Evolutionary conservation across 2,113 vertebrate genomes (phyloP).

Genomic region (Periophthalmus modestus): DNA sequence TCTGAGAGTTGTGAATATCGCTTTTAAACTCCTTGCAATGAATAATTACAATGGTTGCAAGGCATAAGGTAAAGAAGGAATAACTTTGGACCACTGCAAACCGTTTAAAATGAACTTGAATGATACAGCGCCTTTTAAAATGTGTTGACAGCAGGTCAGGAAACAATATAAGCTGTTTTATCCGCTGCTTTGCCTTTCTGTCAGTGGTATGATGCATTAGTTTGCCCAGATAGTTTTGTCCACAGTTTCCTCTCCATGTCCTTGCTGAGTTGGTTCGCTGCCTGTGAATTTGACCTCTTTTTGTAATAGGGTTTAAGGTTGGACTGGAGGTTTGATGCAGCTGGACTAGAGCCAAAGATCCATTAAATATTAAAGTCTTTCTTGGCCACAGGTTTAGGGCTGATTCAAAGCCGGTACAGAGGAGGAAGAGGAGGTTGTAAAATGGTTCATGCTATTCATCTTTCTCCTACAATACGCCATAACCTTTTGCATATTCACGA

Average conservation of each 20-base stretch:
- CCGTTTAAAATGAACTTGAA: too few relatives aligned
- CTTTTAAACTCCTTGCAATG: too few relatives aligned
- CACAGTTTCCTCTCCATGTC: not conserved
- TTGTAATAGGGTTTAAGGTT: conserved; percentile 9
- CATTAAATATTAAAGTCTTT: conserved; percentile 46
- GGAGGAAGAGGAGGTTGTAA: not conserved
- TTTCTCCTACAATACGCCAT: not conserved
- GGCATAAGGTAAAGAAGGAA: too few relatives aligned
- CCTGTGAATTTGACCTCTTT: conserved; percentile 27
- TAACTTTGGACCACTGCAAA: too few relatives aligned
- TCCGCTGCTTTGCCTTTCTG: not conserved
- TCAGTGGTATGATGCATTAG: not conserved
- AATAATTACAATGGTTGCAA: too few relatives aligned
- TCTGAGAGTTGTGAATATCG: too few relatives aligned
- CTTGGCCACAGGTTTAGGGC: conserved; percentile 24
- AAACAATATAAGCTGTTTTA: not conserved
- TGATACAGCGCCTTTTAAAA: not conserved
- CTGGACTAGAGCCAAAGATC: conserved; percentile 49
- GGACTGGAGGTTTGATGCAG: conserved; percentile 14
- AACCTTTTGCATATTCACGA: conserved; percentile 10
- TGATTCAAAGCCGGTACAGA: not conserved
- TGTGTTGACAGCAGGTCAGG: not conserved
- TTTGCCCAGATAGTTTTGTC: not conserved
- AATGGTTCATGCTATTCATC: not conserved
- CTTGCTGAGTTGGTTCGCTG: conserved; percentile 46